Conservation (phyloP, 2,797 vertebrate genomes). For the Eleutherodactylus coqui region DNA sequence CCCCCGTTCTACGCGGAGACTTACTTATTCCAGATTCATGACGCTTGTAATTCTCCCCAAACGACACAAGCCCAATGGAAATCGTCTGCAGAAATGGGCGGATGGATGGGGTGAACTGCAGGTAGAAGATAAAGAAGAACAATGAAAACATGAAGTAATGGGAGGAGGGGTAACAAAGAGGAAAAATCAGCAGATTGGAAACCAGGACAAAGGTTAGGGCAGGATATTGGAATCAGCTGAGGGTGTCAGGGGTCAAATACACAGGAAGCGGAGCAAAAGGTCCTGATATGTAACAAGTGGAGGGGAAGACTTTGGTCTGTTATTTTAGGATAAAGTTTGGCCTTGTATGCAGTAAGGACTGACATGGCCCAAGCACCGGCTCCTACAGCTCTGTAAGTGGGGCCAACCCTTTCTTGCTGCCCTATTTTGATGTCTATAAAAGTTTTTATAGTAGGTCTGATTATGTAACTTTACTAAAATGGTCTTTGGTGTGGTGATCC, state of each 20-base stretch:
- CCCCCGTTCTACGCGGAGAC: conserved; percentile 60
- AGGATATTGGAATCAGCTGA: neutral
- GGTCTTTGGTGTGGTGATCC: no score
- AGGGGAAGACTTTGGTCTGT: neutral
- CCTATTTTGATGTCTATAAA: neutral
- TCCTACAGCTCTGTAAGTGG: no score
- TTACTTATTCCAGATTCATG: conserved; percentile 87
- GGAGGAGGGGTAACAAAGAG: neutral
- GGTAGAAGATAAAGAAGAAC: neutral
- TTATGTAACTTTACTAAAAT: no score
- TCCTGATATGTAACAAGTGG: neutral
- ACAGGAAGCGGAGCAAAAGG: neutral
- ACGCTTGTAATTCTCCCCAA: conserved; percentile 90
- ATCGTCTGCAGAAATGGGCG: conserved; percentile 90
- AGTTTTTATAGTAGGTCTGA: no score
- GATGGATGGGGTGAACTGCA: conserved; percentile 88
- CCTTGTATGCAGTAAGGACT: neutral
- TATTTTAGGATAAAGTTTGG: neutral
- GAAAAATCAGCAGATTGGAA: neutral
- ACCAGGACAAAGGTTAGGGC: neutral
- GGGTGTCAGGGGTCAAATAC: neutral
- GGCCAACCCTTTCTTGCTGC: no score
- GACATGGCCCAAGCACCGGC: neutral
- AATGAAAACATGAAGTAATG: neutral
- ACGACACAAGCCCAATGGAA: conserved; percentile 89